Conservation (phyloP, 1,140 invertebrate genomes). For the Trichonephila clavipes region DNA sequence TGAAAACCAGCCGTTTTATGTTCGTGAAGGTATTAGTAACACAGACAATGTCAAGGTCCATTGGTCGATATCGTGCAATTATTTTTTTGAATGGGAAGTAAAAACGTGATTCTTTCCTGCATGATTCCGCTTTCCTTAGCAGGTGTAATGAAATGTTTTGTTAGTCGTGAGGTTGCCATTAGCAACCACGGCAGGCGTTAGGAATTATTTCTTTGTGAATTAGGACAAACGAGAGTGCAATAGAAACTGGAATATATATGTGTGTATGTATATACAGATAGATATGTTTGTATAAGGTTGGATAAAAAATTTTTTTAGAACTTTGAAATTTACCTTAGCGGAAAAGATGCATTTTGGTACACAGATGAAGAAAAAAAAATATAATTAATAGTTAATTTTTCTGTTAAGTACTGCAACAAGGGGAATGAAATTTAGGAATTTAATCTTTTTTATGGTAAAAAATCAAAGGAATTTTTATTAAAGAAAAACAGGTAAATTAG, state of each 20-base stretch:
- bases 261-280: too few relatives aligned
- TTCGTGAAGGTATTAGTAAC: conserved; percentile 7
- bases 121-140: conserved; percentile 27
- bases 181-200: conserved; percentile 40
- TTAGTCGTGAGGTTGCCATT: conserved; percentile 71
- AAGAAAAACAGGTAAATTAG: too few relatives aligned
- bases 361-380: too few relatives aligned
- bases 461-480: too few relatives aligned
- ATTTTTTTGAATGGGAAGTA: conserved; percentile 25
- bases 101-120: conserved; percentile 29
- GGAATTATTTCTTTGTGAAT: conserved; percentile 4
- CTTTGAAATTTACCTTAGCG: too few relatives aligned
- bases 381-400: too few relatives aligned
- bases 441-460: too few relatives aligned
- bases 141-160: conserved; percentile 55
- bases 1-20: conserved; percentile 2
- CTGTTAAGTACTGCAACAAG: too few relatives aligned
- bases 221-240: not conserved
- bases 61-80: conserved; percentile 67
- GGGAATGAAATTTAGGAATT: too few relatives aligned
- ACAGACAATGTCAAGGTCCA: conserved; percentile 63
- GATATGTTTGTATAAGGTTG: too few relatives aligned
- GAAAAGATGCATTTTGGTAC: too few relatives aligned
- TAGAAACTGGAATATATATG: not conserved
- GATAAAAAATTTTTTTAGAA: too few relatives aligned